Conservation (phyloP, 2,797 vertebrate genomes). For the Cossypha caffra region DNA sequence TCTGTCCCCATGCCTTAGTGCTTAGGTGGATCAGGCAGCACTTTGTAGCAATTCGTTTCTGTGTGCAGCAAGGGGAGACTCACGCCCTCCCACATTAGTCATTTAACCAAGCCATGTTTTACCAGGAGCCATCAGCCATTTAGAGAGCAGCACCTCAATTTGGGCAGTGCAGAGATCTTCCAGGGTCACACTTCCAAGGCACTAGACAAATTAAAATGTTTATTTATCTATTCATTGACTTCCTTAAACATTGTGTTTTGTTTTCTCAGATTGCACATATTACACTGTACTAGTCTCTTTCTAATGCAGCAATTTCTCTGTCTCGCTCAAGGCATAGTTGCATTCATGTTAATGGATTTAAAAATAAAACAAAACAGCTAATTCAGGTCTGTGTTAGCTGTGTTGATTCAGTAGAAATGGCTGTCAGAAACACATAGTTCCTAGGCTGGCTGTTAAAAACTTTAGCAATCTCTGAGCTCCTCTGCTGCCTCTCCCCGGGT, state of each 20-base stretch:
- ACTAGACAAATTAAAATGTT: background rate
- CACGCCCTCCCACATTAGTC: background rate
- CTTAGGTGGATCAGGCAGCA: background rate
- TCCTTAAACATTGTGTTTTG: background rate
- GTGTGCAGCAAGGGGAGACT: background rate
- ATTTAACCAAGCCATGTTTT: background rate
- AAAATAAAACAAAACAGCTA: background rate
- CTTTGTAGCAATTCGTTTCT: background rate
- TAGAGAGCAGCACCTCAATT: background rate
- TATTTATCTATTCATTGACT: background rate
- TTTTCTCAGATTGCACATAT: background rate
- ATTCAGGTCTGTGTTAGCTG: background rate
- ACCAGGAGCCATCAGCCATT: background rate
- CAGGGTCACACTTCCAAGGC: background rate
- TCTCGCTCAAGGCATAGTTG: background rate
- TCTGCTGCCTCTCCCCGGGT: background rate
- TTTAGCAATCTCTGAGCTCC: fast-evolving
- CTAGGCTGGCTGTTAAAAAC: background rate
- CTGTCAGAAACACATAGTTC: background rate
- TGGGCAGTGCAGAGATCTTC: background rate
- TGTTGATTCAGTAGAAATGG: background rate
- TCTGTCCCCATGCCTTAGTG: background rate
- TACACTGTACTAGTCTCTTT: background rate
- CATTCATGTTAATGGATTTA: background rate
- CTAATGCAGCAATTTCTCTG: background rate